Percentiles rank a stretch among this genome's conserved stretches.
Conservation (phyloP, 2,797 vertebrate species). For the Loris lydekkerianus region DNA sequence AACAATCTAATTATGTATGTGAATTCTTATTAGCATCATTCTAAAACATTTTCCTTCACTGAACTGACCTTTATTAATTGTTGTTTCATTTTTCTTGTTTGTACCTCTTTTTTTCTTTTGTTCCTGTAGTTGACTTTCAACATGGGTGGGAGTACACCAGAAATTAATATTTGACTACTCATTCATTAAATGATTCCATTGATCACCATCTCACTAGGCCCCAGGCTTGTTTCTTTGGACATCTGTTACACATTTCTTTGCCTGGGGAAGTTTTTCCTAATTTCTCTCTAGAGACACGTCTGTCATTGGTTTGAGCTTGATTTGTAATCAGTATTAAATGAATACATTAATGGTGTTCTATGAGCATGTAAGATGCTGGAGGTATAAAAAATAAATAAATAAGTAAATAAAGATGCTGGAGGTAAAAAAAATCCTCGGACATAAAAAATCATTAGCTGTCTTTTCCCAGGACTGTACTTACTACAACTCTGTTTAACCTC, state of each 20-base stretch:
- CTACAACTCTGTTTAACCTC: background rate
- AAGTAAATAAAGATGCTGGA: background rate
- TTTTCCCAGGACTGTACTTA: background rate
- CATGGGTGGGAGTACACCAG: background rate
- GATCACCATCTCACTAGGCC: background rate
- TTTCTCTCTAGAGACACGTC: background rate
- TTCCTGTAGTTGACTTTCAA: background rate
- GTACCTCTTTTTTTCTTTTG: background rate
- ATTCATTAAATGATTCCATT: background rate
- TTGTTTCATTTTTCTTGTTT: background rate
- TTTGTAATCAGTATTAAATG: background rate
- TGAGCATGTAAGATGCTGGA: background rate
- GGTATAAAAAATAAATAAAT: background rate
- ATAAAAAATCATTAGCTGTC: background rate
- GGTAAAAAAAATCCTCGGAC: background rate
- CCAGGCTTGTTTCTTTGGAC: background rate
- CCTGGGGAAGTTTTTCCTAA: background rate
- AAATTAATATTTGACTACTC: background rate
- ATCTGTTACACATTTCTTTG: background rate
- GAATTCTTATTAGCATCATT: background rate
- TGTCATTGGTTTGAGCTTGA: background rate
- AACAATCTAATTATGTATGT: background rate
- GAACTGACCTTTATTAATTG: background rate
- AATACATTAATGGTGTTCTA: background rate
- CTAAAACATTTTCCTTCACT: background rate